Evolutionary conservation across 2,888 invertebrate species (phyloP).

Genomic region (Drosophila barbarae): DNA sequence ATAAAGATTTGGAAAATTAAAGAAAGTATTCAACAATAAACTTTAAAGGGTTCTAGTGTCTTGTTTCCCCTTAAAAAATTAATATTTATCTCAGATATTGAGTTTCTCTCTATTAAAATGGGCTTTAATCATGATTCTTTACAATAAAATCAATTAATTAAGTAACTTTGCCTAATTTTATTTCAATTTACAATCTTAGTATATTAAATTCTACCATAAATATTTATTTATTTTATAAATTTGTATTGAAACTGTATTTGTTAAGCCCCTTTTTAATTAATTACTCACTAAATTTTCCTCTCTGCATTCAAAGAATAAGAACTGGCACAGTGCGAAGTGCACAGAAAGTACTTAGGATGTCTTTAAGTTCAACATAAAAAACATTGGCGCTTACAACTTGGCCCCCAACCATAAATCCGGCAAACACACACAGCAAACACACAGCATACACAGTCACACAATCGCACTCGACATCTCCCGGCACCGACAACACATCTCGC

Average conservation of each 20-base stretch:
- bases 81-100: no score
- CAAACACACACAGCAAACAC: constrained; percentile 41
- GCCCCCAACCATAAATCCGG: constrained; percentile 71
- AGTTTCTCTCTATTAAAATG: no score
- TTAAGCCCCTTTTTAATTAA: neutral
- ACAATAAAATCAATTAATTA: no score
- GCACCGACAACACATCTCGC: constrained; percentile 46
- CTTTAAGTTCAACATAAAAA: constrained; percentile 72
- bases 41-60: no score
- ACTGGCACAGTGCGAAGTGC: constrained; percentile 56
- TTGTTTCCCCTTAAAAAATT: no score
- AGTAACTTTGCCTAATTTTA: no score
- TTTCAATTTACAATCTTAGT: no score
- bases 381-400: constrained; percentile 66
- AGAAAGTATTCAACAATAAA: no score
- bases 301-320: constrained; percentile 10
- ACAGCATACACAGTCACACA: constrained; percentile 12
- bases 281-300: neutral
- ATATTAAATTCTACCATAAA: no score
- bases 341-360: constrained; percentile 68
- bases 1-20: neutral
- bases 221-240: no score
- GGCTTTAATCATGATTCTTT: no score
- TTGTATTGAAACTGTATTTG: neutral
- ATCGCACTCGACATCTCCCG: constrained; percentile 34